These are phyloP conservation scores for Nasonia longicornis DNA, from an alignment of 1,140 invertebrate species.

Conservation along the genomic window DNA sequence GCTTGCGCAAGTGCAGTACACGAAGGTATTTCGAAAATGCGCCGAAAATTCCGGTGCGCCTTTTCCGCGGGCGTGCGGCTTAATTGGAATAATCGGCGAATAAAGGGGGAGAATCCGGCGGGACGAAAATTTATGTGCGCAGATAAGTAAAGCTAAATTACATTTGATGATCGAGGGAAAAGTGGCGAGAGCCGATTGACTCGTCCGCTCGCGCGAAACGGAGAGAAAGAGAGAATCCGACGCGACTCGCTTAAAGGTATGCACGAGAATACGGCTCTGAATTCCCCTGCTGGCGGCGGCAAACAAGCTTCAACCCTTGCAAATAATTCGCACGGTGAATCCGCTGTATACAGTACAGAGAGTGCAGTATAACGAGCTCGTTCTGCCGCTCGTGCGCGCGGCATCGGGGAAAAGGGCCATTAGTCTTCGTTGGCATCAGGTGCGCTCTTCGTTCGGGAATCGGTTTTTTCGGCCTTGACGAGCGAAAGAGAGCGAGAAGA, in stretches of 20 bases:
- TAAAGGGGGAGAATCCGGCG: background rate
- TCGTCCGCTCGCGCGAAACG: slow-evolving; percentile 8
- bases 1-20: too few relatives aligned
- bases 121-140: slow-evolving; percentile 4
- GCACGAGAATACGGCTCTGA: background rate
- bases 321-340: slow-evolving; percentile 37
- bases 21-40: background rate
- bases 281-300: slow-evolving; percentile 10
- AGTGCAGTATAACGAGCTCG: slow-evolving; percentile 35
- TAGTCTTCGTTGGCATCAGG: slow-evolving; percentile 33
- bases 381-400: background rate
- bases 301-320: slow-evolving; percentile 28
- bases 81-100: slow-evolving; percentile 2
- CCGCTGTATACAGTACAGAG: background rate
- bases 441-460: background rate
- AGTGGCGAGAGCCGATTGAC: slow-evolving; percentile 34
- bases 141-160: slow-evolving; percentile 33
- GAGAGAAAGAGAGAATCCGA: background rate
- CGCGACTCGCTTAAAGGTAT: slow-evolving; percentile 11
- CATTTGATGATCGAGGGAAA: slow-evolving; percentile 33
- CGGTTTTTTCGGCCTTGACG: slow-evolving; percentile 43
- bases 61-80: background rate
- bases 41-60: slow-evolving; percentile 15
- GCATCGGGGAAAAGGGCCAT: slow-evolving; percentile 33
- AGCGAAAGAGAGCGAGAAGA: background rate